Conservation (phyloP, 2,113 vertebrate genomes). For the Coryphaenoides rupestris region DNA sequence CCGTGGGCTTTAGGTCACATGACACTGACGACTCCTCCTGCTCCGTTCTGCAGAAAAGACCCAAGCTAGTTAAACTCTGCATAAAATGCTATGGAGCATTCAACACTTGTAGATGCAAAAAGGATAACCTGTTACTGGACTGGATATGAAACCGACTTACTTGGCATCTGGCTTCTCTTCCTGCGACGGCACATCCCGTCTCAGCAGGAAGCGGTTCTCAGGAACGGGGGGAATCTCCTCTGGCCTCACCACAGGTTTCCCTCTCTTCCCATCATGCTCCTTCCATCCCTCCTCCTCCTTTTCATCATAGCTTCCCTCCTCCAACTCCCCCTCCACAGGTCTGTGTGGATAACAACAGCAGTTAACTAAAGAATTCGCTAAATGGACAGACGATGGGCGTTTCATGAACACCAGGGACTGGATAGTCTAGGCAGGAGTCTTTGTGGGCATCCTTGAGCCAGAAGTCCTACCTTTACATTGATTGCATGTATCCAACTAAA, state of each 20-base stretch:
- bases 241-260: constrained; percentile 90
- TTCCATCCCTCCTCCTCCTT: constrained; percentile 74
- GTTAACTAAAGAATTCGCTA: neutral
- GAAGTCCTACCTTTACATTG: too few relatives aligned
- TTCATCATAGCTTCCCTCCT: constrained; percentile 60
- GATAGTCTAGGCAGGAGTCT: too few relatives aligned
- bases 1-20: constrained; percentile 84
- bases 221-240: constrained; percentile 98
- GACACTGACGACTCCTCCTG: constrained; percentile 66
- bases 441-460: too few relatives aligned
- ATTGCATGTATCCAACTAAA: too few relatives aligned
- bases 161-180: constrained; percentile 72
- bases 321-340: constrained; percentile 69
- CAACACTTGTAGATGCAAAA: neutral
- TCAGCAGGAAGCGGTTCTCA: constrained; percentile 92
- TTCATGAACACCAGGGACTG: too few relatives aligned
- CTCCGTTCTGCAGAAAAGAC: constrained; percentile 69
- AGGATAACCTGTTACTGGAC: too few relatives aligned
- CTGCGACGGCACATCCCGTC: constrained; percentile 82
- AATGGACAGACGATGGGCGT: too few relatives aligned
- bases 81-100: neutral
- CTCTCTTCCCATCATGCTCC: constrained; percentile 80
- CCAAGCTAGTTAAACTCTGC: constrained; percentile 14
- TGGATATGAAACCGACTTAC: constrained; percentile 60
- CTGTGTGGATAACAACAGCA: constrained; percentile 49